phyloP scores from a whole-genome alignment of 2,888 invertebrate genomes.

The Drosophila vallismaia region DNA sequence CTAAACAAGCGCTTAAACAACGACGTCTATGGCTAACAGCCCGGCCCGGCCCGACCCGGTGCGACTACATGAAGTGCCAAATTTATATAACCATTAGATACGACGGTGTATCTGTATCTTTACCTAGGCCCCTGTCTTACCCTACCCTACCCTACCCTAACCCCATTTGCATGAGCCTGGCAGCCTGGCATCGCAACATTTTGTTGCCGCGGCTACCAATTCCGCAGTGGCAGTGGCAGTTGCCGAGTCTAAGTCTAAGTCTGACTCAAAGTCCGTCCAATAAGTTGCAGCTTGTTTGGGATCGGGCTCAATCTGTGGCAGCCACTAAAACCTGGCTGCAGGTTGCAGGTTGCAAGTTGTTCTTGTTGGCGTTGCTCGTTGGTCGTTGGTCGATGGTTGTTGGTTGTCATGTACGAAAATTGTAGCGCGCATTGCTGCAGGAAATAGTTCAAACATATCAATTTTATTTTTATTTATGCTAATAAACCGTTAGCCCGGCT shows the following conservation, averaged over 20 bases:
- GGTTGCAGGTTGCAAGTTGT: slow-evolving; percentile 46
- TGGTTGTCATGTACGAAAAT: slow-evolving; percentile 78
- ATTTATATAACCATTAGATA: slow-evolving; percentile 71
- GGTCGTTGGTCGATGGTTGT: slow-evolving; percentile 49
- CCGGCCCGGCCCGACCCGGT: slow-evolving; percentile 10
- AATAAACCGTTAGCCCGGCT: slow-evolving; percentile 74
- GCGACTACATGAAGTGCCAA: slow-evolving; percentile 68
- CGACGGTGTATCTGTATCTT: slow-evolving; percentile 32
- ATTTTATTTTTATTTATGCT: slow-evolving; percentile 80
- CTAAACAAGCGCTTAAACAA: slow-evolving; percentile 48
- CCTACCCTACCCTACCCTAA: slow-evolving; percentile 49
- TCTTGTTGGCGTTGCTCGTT: slow-evolving; percentile 33
- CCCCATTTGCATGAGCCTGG: slow-evolving; percentile 71
- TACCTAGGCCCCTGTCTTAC: slow-evolving; percentile 34
- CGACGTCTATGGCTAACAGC: slow-evolving; percentile 32
- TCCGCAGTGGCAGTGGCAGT: slow-evolving; percentile 58
- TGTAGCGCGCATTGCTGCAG: slow-evolving; percentile 79
- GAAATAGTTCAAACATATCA: slow-evolving; percentile 80
- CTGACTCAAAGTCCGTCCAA: slow-evolving; percentile 47
- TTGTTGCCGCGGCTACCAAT: slow-evolving; percentile 73
- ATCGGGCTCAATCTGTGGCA: slow-evolving; percentile 31
- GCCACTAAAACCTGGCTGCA: slow-evolving; percentile 50
- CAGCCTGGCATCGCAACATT: slow-evolving; percentile 74
- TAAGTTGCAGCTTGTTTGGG: slow-evolving; percentile 70
- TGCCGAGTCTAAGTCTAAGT: slow-evolving; percentile 16